Base-by-base conservation (phyloP, 2,888 invertebrate species). In the Lingula anatina region DNA sequence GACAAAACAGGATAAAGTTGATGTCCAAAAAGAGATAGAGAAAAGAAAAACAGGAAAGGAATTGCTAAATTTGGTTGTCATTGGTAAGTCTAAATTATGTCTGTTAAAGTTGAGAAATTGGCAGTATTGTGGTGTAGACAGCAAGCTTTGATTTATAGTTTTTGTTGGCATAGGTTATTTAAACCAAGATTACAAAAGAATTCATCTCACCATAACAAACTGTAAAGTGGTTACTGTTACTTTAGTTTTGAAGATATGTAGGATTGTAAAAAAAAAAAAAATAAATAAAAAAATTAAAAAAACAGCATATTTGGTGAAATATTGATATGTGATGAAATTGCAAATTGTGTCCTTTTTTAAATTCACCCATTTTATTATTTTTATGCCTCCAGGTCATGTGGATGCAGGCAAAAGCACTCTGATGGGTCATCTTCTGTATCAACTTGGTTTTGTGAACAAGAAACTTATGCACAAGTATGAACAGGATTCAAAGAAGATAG, bases 351-450 rank as follows among this genome's bases (percentile, higher is more conserved):
- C n/a, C n/a, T n/a, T n/a, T n/a, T n/a, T n/a, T n/a, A n/a, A n/a
- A n/a, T n/a, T n/a, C n/a, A n/a, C n/a, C n/a, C n/a, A n/a, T n/a
- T n/a, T n/a, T n/a, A n/a, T n/a, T n/a, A n/a, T n/a, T n/a, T n/a
- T n/a, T n/a, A n/a, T n/a, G n/a, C 5, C 91, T 9, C 87, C 90
- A 73, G 99, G 84, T 26, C 99, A 99, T 80, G 99, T 99, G 2
- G 99, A 95, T 81, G 94, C 94, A 31, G 95, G 95, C 0, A 95
- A 95, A 77, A 91, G 91, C 59, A 96, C 95, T 7, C 79, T 99
- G n/a, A 92, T 99, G 88, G 99, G 99, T 0, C 89, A 94, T 66
- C 77, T 99, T 37, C 81, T 99, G 0, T 94, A 86, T 73, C 73
- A 79, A 57, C 65, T 78, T 47, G 75, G 77, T 20, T 65, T 61